Percentiles rank a stretch among this genome's conserved stretches.
These are phyloP conservation scores for Paratilapia polleni DNA, from an alignment of 2,113 vertebrate species.

Conservation along the genomic window DNA sequence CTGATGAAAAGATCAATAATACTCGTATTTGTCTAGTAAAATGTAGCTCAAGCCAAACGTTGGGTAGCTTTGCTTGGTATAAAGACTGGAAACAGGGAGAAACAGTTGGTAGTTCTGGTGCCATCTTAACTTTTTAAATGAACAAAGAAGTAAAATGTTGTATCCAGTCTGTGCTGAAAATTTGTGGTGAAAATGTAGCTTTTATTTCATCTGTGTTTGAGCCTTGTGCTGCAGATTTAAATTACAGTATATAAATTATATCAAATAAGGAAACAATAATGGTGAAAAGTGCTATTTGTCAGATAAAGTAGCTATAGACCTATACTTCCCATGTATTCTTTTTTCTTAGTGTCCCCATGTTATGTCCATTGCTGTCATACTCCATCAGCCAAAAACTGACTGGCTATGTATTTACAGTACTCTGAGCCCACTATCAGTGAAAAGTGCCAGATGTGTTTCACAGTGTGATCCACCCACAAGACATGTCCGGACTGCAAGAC, in stretches of 20 bases:
- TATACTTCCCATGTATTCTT: background rate
- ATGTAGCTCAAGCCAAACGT: too few species aligned
- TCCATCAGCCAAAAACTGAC: conserved; percentile 14
- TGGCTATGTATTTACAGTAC: background rate
- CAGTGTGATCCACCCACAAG: conserved; percentile 32
- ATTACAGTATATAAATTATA: background rate
- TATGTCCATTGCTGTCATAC: conserved; percentile 1
- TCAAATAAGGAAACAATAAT: background rate
- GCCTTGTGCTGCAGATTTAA: background rate
- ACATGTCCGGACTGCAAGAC: conserved; percentile 32
- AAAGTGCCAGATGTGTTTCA: conserved; percentile 34
- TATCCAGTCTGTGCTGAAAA: background rate
- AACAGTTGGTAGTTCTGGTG: too few species aligned
- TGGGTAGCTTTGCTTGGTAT: too few species aligned
- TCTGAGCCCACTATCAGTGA: background rate
- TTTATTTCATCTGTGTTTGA: background rate
- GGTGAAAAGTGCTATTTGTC: background rate
- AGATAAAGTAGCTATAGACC: background rate
- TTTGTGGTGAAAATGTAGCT: background rate
- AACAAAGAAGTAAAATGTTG: background rate
- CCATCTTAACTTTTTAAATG: background rate
- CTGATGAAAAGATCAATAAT: too few species aligned
- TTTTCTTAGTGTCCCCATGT: background rate
- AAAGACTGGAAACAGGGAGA: too few species aligned
- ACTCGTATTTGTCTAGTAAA: too few species aligned